Base-by-base conservation (phyloP, 1,140 invertebrate genomes). In the Plutomurus gul region DNA sequence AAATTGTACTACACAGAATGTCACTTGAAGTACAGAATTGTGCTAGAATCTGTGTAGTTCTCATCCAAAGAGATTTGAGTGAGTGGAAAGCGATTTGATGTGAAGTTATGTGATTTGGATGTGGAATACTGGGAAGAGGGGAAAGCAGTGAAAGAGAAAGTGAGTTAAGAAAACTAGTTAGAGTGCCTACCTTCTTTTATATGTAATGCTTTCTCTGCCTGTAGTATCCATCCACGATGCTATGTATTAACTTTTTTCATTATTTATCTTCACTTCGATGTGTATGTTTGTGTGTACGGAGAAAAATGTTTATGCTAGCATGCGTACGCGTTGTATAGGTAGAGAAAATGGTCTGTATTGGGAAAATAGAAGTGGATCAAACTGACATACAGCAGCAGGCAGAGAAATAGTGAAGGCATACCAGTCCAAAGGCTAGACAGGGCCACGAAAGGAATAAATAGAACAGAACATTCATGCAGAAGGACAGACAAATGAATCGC, bases 401-500 rank as follows among this genome's bases (percentile, higher is more conserved):
- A 33, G 8, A 3, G 30, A n/a, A n/a, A 33, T 3, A 30, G 6
- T 4, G 10, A 30, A 30, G 30, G 16, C 25, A 56, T 13, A 27
- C n/a, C 30, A n/a, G 56, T 18, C 25, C 30, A 36, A 27, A 56
- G 16, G 56, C 39, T 13, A 65, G 13, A 65, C 18, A n/a, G 27
- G 27, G 39, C 25, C 30, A 65, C 25, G 56, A 33, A 33, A 18
- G 25, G 56, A 65, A 65, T n/a, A 65, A 65, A n/a, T 16, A 36
- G 56, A 65, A 65, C 30, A n/a, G 56, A 65, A 65, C 56, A 65
- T 27, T 65, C 56, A 65, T 65, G 56, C 56, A 36, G 56, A 65
- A 65, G 30, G 30, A 65, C 56, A 65, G 56, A 65, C 36, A 30
- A 43, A 43, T 43, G 39, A 65, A 65, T 65, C 30, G 56, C 56